These are phyloP conservation scores for Dicyrtomina minuta DNA, from an alignment of 2,888 invertebrate species.

Conservation along the genomic window DNA sequence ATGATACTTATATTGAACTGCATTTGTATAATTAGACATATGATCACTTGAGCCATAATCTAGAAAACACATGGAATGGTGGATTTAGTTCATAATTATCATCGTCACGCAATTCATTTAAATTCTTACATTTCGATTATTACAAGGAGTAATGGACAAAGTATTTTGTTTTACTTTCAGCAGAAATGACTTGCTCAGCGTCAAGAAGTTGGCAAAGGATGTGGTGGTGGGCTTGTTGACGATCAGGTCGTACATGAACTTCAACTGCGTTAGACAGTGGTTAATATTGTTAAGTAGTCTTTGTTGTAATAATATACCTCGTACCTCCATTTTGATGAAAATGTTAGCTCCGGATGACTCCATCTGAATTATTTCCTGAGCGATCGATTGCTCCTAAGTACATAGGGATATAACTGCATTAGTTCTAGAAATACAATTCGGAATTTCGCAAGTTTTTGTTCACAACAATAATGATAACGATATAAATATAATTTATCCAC, in stretches of 20 bases:
- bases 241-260: constrained; percentile 34
- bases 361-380: constrained; percentile 30
- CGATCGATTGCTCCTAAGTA: constrained; percentile 30
- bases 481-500: too few species aligned
- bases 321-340: constrained; percentile 36
- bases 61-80: constrained; percentile 7
- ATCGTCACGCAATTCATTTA: too few species aligned
- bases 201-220: constrained; percentile 23
- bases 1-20: constrained; percentile 26
- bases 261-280: constrained; percentile 27
- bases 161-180: constrained; percentile 13
- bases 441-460: too few species aligned
- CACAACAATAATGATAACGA: too few species aligned
- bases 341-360: constrained; percentile 33
- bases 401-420: not conserved
- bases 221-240: constrained; percentile 25
- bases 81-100: too few species aligned
- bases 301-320: constrained; percentile 19
- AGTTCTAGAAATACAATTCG: not conserved
- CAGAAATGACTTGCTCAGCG: constrained; percentile 15
- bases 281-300: constrained; percentile 27
- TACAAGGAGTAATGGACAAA: too few species aligned
- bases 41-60: constrained; percentile 28
- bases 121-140: too few species aligned
- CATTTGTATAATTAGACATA: constrained; percentile 26